phyloP scores from a whole-genome alignment of 2,888 invertebrate genomes.

The Chrysina gloriosa region DNA sequence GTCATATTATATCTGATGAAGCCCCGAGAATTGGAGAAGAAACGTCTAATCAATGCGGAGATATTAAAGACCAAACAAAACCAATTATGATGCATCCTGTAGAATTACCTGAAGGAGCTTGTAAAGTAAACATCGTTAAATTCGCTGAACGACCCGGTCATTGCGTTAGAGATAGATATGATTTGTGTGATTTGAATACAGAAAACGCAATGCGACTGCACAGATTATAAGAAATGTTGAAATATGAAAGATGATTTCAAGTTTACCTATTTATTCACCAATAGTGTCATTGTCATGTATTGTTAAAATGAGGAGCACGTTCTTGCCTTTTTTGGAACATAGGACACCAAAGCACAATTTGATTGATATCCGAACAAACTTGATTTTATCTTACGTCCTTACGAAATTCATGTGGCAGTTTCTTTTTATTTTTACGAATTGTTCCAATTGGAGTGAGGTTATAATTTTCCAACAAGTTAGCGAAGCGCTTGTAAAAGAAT shows the following conservation, averaged over 20 bases:
- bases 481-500: too few species aligned
- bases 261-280: too few species aligned
- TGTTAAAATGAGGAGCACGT: too few species aligned
- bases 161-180: conserved; percentile 56
- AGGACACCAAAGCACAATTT: too few species aligned
- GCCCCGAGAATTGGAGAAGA: conserved; percentile 45
- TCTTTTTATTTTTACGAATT: too few species aligned
- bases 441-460: too few species aligned
- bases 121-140: conserved; percentile 56
- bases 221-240: conserved; percentile 52
- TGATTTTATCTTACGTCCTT: too few species aligned
- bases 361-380: too few species aligned
- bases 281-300: too few species aligned
- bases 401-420: too few species aligned
- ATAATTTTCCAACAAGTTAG: too few species aligned
- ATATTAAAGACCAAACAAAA: conserved; percentile 42
- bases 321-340: too few species aligned
- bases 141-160: conserved; percentile 57
- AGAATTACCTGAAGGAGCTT: conserved; percentile 56
- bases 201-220: conserved; percentile 58
- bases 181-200: conserved; percentile 59
- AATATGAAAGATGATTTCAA: conserved; percentile 18
- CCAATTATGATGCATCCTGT: conserved; percentile 58
- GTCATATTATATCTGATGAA: conserved; percentile 56
- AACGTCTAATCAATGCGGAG: conserved; percentile 36